Percentiles rank a stretch among this genome's conserved stretches.
Conservation (phyloP, 2,113 vertebrate species). For the Coptodon rendalli region DNA sequence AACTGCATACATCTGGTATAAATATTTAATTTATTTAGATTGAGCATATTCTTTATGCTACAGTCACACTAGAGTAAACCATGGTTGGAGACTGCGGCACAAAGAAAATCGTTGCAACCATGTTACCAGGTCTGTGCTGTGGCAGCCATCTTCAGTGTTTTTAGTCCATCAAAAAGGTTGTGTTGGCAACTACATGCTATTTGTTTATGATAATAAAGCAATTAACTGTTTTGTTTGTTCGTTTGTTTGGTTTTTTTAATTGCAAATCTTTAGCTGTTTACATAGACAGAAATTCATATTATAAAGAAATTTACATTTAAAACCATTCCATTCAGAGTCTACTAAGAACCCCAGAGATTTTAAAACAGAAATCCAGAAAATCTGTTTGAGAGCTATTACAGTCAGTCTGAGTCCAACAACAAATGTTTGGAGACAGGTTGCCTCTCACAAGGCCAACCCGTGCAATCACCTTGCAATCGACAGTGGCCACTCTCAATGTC, state of each 20-base stretch:
- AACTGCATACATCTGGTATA: not conserved
- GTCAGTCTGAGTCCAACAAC: not conserved
- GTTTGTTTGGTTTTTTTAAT: not conserved
- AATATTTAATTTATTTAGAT: not conserved
- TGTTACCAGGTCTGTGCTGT: not conserved
- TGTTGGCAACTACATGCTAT: not conserved
- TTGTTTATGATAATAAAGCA: not conserved
- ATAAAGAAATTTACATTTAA: not conserved
- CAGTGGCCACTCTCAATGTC: not conserved
- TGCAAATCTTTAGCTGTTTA: not conserved
- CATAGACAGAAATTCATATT: not conserved
- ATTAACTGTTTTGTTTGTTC: not conserved
- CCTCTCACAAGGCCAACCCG: not conserved
- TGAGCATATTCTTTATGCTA: not conserved
- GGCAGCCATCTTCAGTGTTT: not conserved
- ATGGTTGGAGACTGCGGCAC: not conserved
- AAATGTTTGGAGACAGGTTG: not conserved
- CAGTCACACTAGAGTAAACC: not conserved
- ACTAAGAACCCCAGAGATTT: not conserved
- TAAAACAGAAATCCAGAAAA: not conserved
- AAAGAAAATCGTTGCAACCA: not conserved
- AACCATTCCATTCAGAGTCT: not conserved
- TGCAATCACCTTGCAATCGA: not conserved
- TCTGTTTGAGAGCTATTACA: not conserved
- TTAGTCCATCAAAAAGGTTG: not conserved